These are phyloP conservation scores for Uloborus diversus DNA, from an alignment of 1,140 invertebrate species.

Conservation along the genomic window DNA sequence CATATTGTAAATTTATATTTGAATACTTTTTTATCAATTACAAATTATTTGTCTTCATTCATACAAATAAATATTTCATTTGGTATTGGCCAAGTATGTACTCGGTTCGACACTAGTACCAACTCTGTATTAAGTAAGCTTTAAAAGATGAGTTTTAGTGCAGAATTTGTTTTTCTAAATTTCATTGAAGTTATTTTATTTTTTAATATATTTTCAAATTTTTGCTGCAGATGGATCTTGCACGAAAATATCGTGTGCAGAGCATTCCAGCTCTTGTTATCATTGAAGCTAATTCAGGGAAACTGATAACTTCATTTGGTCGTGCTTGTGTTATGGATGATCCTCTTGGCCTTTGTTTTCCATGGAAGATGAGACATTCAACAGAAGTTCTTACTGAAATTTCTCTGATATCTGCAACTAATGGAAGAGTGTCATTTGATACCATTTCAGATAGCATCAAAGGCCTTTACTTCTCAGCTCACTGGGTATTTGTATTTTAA, in stretches of 20 bases:
- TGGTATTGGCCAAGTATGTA: too few relatives aligned
- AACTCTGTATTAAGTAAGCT: too few relatives aligned
- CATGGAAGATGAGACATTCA: slow-evolving; percentile 75
- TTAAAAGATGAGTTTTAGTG: too few relatives aligned
- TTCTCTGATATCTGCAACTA: slow-evolving; percentile 71
- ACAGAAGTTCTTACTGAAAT: slow-evolving; percentile 71
- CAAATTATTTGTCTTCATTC: too few relatives aligned
- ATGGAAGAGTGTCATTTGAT: slow-evolving; percentile 64
- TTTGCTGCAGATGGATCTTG: slow-evolving; percentile 72
- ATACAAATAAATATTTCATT: too few relatives aligned
- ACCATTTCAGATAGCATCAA: slow-evolving; percentile 71
- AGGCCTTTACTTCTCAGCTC: slow-evolving; percentile 83
- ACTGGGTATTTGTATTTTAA: slow-evolving; percentile 73
- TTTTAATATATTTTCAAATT: too few relatives aligned
- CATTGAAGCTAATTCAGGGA: slow-evolving; percentile 72
- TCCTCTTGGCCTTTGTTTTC: slow-evolving; percentile 74
- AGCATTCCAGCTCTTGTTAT: slow-evolving; percentile 80
- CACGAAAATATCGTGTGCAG: slow-evolving; percentile 76
- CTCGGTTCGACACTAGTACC: too few relatives aligned
- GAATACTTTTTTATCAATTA: too few relatives aligned
- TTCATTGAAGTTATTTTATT: too few relatives aligned
- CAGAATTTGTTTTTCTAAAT: too few relatives aligned
- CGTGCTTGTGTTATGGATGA: slow-evolving; percentile 75
- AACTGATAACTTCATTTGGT: slow-evolving; percentile 73
- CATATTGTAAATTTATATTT: too few relatives aligned